A percentile compares a stretch with the other conserved stretches of the same genome.
phyloP scores from a whole-genome alignment of 2,888 invertebrate genomes.

The Eupelmus urozonus region DNA sequence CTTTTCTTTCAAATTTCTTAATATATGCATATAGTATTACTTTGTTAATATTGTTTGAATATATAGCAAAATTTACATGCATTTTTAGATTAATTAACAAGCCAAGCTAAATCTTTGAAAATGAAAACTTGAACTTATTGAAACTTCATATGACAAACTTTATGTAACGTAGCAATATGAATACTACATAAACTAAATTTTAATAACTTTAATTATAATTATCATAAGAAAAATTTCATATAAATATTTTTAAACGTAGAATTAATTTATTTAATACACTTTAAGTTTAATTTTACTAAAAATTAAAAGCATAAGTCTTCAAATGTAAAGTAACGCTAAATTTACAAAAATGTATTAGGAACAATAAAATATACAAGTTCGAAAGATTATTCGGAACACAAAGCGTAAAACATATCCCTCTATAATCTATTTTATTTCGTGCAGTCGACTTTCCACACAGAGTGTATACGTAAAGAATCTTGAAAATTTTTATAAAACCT shows the following conservation, averaged over 20 bases:
- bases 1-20: slow-evolving; percentile 46
- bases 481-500: slow-evolving; percentile 24
- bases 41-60: slow-evolving; percentile 23
- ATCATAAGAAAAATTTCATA: slow-evolving; percentile 2
- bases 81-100: slow-evolving; percentile 32
- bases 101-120: slow-evolving; percentile 17
- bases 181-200: neutral
- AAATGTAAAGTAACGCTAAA: slow-evolving; percentile 1
- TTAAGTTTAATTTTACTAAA: no score
- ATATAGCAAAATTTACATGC: slow-evolving; percentile 42
- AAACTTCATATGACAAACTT: slow-evolving; percentile 6
- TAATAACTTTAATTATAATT: slow-evolving; percentile 25
- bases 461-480: slow-evolving; percentile 23
- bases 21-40: slow-evolving; percentile 31
- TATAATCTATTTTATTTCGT: neutral
- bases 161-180: neutral
- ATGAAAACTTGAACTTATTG: slow-evolving; percentile 21
- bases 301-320: neutral
- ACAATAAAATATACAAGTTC: slow-evolving; percentile 31
- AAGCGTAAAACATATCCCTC: neutral
- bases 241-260: slow-evolving; percentile 10
- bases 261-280: slow-evolving; percentile 6
- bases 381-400: no score
- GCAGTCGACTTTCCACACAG: slow-evolving; percentile 23
- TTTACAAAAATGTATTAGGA: slow-evolving; percentile 26